Evolutionary conservation across 2,888 invertebrate genomes (phyloP), one percentile per base, ranked within the genome.

Genomic region (Siphlonurus alternatus): DNA sequence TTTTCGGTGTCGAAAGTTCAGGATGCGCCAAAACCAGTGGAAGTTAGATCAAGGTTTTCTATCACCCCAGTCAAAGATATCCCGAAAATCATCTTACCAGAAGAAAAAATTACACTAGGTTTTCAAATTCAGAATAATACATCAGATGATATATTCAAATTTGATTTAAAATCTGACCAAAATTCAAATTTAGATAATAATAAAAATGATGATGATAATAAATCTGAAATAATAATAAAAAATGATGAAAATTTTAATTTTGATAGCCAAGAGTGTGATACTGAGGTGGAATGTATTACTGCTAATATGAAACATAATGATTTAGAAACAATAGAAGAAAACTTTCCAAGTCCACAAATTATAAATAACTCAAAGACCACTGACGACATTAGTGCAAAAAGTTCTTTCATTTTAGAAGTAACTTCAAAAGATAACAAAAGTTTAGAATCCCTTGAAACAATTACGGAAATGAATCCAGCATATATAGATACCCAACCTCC

Each of bases 91-190:
- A 56, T 56, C 5, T 56, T 56, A 56, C 56, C 56, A 10, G 56
- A 56, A 56, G 56, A 56, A 20, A 56, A 56, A 56, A 22, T 56
- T 56, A 56, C 56, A 20, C 15, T 56, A n/a, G 56, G 56, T n/a
- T 56, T 56, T 22, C 7, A 56, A 56, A 22, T 56, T 38, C 7
- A 38, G 15, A 38, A 10, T 38, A 38, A 38, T 38, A 38, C 15
- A 38, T 10, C 5, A 38, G 15, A 15, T 38, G 38, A 38, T 38
- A 38, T 38, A 10, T 38, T 38, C 38, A 38, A 38, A 15, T 38
- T 38, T 38, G 38, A 38, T 38, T 10, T 15, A n/a, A n/a, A n/a
- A n/a, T n/a, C n/a, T n/a, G n/a, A n/a, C n/a, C n/a, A n/a, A n/a
- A n/a, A n/a, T n/a, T n/a, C n/a, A n/a, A n/a, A n/a, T n/a, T n/a